Percentiles rank a stretch among this genome's conserved stretches.
Conservation (phyloP, 2,113 vertebrate species). For the Nanorana parkeri region DNA sequence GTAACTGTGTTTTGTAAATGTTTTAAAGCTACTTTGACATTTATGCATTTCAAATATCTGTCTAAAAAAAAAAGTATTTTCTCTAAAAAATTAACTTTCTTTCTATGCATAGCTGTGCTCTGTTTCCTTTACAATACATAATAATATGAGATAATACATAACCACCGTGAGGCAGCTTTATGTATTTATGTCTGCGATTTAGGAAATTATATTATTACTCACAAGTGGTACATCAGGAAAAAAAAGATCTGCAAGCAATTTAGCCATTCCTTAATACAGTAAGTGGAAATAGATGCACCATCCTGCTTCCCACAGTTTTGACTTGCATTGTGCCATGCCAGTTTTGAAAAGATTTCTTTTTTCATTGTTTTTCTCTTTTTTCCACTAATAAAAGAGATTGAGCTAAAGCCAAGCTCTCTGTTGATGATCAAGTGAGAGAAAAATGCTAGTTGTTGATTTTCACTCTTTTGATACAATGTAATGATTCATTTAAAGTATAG, state of each 20-base stretch:
- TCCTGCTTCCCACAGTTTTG: conserved; percentile 75
- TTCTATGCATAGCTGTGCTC: conserved; percentile 59
- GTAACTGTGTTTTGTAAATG: background rate
- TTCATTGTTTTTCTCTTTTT: conserved; percentile 69
- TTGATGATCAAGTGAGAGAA: conserved; percentile 62
- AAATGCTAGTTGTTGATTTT: conserved; percentile 67
- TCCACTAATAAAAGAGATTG: conserved; percentile 66
- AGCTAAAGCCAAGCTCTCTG: conserved; percentile 66
- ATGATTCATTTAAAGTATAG: conserved; percentile 70
- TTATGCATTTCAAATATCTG: conserved; percentile 36
- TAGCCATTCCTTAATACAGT: conserved; percentile 78
- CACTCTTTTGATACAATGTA: conserved; percentile 65
- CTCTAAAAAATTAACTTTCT: conserved; percentile 57
- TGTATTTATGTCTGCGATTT: conserved; percentile 76
- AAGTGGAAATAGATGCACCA: conserved; percentile 74
- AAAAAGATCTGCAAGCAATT: conserved; percentile 74
- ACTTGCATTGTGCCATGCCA: conserved; percentile 68
- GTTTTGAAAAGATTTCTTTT: conserved; percentile 74
- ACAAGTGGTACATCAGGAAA: conserved; percentile 68
- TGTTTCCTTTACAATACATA: conserved; percentile 59
- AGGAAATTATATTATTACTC: conserved; percentile 81
- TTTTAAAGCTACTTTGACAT: conserved; percentile 5
- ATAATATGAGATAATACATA: conserved; percentile 52
- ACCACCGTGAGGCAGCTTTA: conserved; percentile 67
- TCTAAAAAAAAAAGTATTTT: conserved; percentile 16